A percentile compares a stretch with the other conserved stretches of the same genome.
Evolutionary conservation across 2,797 vertebrate species (phyloP).

Genomic region (Malacoctenus gilli): DNA sequence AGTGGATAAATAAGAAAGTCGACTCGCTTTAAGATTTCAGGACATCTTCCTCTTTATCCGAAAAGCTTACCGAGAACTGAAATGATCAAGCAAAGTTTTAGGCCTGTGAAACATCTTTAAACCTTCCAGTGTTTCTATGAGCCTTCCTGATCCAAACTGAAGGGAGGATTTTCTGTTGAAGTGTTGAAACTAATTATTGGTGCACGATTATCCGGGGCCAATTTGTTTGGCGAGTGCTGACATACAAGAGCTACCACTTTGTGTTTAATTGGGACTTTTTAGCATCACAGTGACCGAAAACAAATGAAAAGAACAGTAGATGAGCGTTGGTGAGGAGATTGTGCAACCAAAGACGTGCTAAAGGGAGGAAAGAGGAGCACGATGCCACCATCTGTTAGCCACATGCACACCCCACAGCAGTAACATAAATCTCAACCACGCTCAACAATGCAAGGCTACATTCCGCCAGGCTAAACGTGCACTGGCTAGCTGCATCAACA

Average conservation of each 20-base stretch:
- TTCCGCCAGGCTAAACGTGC: conserved; percentile 76
- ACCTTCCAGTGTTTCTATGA: too few relatives aligned
- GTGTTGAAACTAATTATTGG: conserved; percentile 3
- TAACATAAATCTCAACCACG: conserved; percentile 83
- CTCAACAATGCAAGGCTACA: conserved; percentile 80
- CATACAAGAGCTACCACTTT: conserved; percentile 2
- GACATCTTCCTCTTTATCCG: too few relatives aligned
- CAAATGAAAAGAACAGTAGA: conserved; percentile 27
- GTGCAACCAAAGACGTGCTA: conserved; percentile 56
- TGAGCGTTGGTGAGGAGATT: conserved; percentile 23
- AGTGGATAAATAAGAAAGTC: background rate
- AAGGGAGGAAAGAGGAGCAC: conserved; percentile 61
- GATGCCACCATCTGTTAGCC: conserved; percentile 86
- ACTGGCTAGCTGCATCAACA: conserved; percentile 65
- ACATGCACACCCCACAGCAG: conserved; percentile 84
- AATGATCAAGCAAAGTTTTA: too few relatives aligned
- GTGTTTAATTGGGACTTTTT: conserved; percentile 14
- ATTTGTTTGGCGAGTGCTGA: conserved; percentile 9
- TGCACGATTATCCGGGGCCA: conserved; percentile 14
- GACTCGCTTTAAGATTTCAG: too few relatives aligned
- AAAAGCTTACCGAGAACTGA: too few relatives aligned
- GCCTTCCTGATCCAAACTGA: background rate
- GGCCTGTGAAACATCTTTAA: too few relatives aligned
- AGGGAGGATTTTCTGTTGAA: conserved; percentile 6
- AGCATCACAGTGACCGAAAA: conserved; percentile 17